A percentile compares a stretch with the other conserved stretches of the same genome.
phyloP scores from a whole-genome alignment of 1,140 invertebrate species.

The Stratiolaelaps scimitus region DNA sequence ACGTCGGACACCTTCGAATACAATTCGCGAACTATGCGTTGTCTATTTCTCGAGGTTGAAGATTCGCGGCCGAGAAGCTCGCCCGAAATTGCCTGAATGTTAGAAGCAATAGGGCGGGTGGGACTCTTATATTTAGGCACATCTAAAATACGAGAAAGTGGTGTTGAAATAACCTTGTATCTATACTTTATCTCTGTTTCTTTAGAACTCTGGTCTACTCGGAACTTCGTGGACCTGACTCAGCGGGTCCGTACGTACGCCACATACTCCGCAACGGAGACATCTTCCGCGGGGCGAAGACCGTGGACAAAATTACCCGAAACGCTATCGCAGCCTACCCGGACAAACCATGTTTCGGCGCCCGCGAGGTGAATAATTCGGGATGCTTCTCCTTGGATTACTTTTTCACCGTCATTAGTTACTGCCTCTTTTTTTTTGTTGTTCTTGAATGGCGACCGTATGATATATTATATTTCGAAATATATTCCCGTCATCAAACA shows the following conservation, averaged over 20 bases:
- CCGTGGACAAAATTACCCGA: conserved; percentile 71
- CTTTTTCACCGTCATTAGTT: neutral
- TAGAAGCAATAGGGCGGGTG: too few species aligned
- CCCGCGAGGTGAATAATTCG: conserved; percentile 63
- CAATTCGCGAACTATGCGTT: too few species aligned
- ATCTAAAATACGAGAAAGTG: too few species aligned
- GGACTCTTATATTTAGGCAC: too few species aligned
- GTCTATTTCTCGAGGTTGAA: too few species aligned
- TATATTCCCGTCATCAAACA: conserved; percentile 20
- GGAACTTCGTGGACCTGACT: neutral
- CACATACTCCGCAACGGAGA: conserved; percentile 28
- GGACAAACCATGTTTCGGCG: conserved; percentile 68
- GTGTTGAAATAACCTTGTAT: too few species aligned
- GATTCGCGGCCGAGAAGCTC: too few species aligned
- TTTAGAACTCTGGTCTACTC: conserved; percentile 16
- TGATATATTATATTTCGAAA: too few species aligned
- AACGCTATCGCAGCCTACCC: conserved; percentile 59
- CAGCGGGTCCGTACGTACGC: conserved; percentile 19
- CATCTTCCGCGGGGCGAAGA: conserved; percentile 56
- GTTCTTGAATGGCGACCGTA: conserved; percentile 30
- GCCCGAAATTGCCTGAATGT: too few species aligned
- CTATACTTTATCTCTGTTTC: too few species aligned
- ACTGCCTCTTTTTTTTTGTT: conserved; percentile 28
- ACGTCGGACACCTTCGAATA: too few species aligned
- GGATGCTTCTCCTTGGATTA: conserved; percentile 6